Evolutionary conservation across 2,113 vertebrate species (phyloP).

Genomic region (Eubucco bourcierii): DNA sequence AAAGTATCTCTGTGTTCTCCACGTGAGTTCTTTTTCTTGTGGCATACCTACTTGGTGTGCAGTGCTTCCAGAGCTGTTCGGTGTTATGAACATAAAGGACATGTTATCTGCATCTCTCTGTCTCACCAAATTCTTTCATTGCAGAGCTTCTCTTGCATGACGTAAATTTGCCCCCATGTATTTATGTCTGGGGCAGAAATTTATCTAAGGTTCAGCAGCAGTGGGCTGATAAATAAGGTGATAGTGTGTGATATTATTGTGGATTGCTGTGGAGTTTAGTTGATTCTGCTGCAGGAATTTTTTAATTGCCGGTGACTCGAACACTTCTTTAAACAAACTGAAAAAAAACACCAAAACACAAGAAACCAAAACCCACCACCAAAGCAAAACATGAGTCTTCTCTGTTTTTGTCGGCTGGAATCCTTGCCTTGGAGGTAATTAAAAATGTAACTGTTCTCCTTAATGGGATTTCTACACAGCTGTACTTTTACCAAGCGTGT

Average conservation of each 20-base stretch:
- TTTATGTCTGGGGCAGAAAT: constrained; percentile 38
- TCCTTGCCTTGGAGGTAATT: constrained; percentile 62
- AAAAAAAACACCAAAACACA: not conserved
- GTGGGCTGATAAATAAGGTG: constrained; percentile 10
- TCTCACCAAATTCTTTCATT: constrained; percentile 26
- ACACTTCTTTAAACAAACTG: not conserved
- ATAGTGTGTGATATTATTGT: not conserved
- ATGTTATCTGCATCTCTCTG: not conserved
- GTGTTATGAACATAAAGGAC: constrained; percentile 25
- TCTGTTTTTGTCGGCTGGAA: not conserved
- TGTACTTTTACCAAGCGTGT: not conserved
- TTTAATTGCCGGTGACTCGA: constrained; percentile 57
- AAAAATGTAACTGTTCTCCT: constrained; percentile 20
- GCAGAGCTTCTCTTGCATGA: not conserved
- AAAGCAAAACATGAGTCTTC: constrained; percentile 20
- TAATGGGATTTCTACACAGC: constrained; percentile 20
- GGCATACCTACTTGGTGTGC: not conserved
- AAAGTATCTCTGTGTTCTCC: not conserved
- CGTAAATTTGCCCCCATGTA: not conserved
- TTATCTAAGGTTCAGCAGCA: constrained; percentile 19
- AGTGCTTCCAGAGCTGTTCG: not conserved
- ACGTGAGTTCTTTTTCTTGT: not conserved
- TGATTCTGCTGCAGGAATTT: constrained; percentile 51
- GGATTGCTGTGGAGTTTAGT: constrained; percentile 45
- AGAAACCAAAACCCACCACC: not conserved